Conservation (phyloP, 2,888 invertebrate species). For the Himalopsyche japonica region DNA sequence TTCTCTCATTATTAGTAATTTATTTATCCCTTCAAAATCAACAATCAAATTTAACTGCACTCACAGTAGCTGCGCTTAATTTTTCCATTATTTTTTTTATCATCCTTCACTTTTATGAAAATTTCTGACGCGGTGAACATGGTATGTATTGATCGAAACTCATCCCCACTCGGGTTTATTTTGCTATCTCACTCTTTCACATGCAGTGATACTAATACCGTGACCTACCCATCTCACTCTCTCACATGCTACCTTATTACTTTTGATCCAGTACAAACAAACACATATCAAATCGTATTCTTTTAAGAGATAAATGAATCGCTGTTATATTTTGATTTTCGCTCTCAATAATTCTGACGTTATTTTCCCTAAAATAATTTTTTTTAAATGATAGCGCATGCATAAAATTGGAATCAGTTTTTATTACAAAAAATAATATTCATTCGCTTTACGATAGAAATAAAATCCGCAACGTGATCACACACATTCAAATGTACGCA, state of each 20-base stretch:
- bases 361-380: no score
- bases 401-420: no score
- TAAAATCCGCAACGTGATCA: no score
- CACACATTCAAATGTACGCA: no score
- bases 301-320: neutral
- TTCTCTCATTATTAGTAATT: no score
- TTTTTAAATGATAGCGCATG: no score
- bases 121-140: neutral
- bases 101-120: neutral
- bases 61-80: neutral
- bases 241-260: neutral
- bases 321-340: no score
- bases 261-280: neutral
- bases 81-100: neutral
- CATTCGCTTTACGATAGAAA: no score
- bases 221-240: neutral
- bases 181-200: neutral
- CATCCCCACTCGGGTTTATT: neutral
- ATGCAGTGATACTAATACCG: neutral
- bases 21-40: no score
- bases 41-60: neutral
- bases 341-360: no score
- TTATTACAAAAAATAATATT: no score
- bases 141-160: neutral
- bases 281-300: neutral